Conservation (phyloP, 2,797 vertebrate species). For the Eulemur rubriventer region DNA sequence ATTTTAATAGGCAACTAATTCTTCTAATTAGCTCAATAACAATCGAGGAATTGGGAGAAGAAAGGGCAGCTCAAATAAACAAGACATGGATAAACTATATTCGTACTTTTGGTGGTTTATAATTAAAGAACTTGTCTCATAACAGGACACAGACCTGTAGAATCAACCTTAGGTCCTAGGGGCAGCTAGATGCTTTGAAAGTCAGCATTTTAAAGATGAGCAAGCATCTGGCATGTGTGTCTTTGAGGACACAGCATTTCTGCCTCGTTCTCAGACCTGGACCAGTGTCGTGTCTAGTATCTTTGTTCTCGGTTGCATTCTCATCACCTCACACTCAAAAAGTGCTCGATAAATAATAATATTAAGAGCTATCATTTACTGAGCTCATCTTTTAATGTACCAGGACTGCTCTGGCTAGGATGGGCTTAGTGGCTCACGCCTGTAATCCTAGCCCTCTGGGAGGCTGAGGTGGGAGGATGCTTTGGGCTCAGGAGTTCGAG, state of each 20-base stretch:
- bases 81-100: background rate
- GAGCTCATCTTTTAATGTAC: background rate
- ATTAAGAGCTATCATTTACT: background rate
- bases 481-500: no score
- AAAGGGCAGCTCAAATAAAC: background rate
- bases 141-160: background rate
- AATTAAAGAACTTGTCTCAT: background rate
- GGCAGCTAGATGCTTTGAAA: background rate
- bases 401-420: background rate
- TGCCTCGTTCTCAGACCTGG: background rate
- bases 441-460: no score
- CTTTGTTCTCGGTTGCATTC: background rate
- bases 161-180: background rate
- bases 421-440: no score
- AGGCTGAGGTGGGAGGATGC: no score
- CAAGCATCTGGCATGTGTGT: background rate
- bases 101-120: background rate
- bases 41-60: background rate
- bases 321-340: background rate
- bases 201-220: background rate
- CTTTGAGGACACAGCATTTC: background rate
- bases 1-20: background rate
- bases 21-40: background rate
- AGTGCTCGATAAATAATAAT: background rate
- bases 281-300: background rate